These are phyloP conservation scores for Drosophila takahashii DNA, from an alignment of 1,140 invertebrate species.

Conservation along the genomic window DNA sequence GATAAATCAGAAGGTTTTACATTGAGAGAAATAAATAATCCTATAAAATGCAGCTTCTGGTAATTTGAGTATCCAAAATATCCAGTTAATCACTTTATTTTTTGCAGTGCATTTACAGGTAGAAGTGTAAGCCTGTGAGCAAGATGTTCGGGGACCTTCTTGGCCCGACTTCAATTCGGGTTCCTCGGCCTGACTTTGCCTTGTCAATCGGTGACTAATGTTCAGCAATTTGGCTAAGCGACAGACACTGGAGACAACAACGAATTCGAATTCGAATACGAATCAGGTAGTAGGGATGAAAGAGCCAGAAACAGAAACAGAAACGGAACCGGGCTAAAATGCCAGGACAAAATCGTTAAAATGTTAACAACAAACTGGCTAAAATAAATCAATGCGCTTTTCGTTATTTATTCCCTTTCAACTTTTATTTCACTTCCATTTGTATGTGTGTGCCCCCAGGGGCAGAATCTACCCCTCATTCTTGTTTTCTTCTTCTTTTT, in stretches of 20 bases:
- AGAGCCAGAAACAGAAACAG: conserved; percentile 2
- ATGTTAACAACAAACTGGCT: conserved; percentile 80
- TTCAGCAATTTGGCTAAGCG: conserved; percentile 82
- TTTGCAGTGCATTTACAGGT: conserved; percentile 22
- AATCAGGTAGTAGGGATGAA: neutral
- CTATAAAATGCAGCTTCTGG: too few species aligned
- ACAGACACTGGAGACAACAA: conserved; percentile 59
- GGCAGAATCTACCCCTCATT: conserved; percentile 11
- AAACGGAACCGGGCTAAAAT: conserved; percentile 44
- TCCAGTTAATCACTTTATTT: neutral
- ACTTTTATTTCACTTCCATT: conserved; percentile 62
- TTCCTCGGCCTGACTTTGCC: conserved; percentile 46
- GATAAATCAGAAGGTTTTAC: conserved; percentile 14
- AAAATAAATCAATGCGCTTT: conserved; percentile 81
- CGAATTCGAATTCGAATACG: neutral
- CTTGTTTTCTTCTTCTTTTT: neutral
- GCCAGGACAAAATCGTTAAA: conserved; percentile 82
- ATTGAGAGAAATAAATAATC: conserved; percentile 1
- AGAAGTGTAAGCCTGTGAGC: conserved; percentile 19
- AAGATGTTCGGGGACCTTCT: conserved; percentile 25
- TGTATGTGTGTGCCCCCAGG: conserved; percentile 39
- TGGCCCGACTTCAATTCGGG: conserved; percentile 40
- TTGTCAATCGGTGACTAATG: conserved; percentile 82
- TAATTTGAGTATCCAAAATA: too few species aligned
- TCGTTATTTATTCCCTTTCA: conserved; percentile 80